Evolutionary conservation across 2,797 vertebrate genomes (phyloP).

Genomic region (Pagetopsis macropterus): DNA sequence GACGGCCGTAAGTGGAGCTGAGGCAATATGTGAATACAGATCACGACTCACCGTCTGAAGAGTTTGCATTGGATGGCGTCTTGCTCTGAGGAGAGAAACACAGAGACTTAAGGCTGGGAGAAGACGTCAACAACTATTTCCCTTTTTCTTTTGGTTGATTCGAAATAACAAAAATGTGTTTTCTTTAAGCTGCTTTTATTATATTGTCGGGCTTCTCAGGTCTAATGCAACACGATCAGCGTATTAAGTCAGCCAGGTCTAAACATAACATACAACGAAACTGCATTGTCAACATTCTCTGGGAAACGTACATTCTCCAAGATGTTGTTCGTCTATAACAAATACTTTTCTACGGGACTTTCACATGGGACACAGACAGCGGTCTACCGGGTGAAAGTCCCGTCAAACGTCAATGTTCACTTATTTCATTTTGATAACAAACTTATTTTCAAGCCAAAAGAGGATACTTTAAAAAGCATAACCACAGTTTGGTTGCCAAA

Average conservation of each 20-base stretch:
- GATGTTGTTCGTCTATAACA: too few relatives aligned
- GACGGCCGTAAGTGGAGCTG: neutral
- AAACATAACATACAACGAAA: too few relatives aligned
- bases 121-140: neutral
- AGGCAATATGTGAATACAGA: neutral
- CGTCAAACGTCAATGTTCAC: too few relatives aligned
- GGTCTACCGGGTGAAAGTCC: too few relatives aligned
- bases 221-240: neutral
- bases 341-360: too few relatives aligned
- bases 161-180: neutral
- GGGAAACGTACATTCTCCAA: too few relatives aligned
- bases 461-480: too few relatives aligned
- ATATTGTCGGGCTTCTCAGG: neutral
- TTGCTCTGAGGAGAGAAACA: constrained; percentile 73
- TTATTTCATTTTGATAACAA: too few relatives aligned
- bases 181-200: neutral
- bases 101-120: constrained; percentile 6
- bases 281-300: too few relatives aligned
- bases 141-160: neutral
- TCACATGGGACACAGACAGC: too few relatives aligned
- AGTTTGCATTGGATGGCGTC: constrained; percentile 42
- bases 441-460: too few relatives aligned
- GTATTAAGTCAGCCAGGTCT: neutral
- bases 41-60: constrained; percentile 73
- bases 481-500: too few relatives aligned